Evolutionary conservation across 2,797 vertebrate genomes (phyloP).

Genomic region (Sebastes steindachneri): DNA sequence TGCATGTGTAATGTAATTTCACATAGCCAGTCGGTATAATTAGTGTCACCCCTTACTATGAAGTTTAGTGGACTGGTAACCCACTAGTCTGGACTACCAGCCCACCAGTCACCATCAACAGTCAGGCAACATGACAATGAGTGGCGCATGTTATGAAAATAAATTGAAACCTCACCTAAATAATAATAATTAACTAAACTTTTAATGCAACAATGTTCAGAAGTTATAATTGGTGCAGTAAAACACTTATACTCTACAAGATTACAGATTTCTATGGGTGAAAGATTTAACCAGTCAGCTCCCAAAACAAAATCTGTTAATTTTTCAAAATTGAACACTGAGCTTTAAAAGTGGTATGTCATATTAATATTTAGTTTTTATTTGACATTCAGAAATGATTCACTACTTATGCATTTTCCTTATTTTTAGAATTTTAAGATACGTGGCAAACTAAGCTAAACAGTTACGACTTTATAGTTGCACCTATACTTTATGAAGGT

Average conservation of each 20-base stretch:
- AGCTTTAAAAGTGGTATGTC: not conserved
- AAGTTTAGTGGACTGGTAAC: not conserved
- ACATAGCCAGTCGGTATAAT: not conserved
- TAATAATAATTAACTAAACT: not conserved
- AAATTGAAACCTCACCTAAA: not conserved
- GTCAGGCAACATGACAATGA: not conserved
- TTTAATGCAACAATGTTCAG: not conserved
- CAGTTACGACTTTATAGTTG: no score
- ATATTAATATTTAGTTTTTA: not conserved
- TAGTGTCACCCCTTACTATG: not conserved
- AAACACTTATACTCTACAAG: no score
- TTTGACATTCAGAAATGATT: not conserved
- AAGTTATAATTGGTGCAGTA: no score
- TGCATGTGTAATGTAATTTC: not conserved
- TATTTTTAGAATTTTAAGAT: not conserved
- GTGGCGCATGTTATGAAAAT: not conserved
- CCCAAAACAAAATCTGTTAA: not conserved
- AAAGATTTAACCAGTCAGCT: not conserved
- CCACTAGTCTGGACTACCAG: not conserved
- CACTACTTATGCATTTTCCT: not conserved
- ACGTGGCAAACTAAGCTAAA: no score
- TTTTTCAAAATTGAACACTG: no score
- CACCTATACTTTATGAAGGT: no score
- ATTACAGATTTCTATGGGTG: no score
- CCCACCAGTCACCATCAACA: not conserved